Evolutionary conservation across 2,888 invertebrate species (phyloP), one percentile per base, ranked within the genome.

Genomic region (Ectemnius cavifrons): DNA sequence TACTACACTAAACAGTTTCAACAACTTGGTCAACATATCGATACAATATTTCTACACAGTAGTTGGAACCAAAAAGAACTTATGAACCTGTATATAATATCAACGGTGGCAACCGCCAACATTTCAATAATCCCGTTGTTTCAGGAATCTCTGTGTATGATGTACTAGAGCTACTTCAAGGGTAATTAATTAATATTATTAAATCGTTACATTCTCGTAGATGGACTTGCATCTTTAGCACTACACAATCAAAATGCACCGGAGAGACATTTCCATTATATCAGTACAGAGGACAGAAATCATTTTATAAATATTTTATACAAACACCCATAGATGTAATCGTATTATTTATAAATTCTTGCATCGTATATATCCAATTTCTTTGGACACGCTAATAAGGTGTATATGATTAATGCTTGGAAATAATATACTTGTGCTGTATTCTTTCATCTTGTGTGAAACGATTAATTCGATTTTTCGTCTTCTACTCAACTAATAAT

Each of bases 361-460:
- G 72, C 65, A 77, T 77, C 72, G 66, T 69, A 76, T 67, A 72
- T 72, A 76, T 75, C 65, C 67, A 64, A 61, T 49, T 16, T 2
- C 59, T 65, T 20, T 6, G 27, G 23, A 46, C 20, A 37, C 8
- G 37, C 8, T 37, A 6, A 27, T 20, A 6, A 59, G 27, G 59
- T 28, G 59, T 37, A 37, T 4, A 60, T 27, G 2, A 28, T 14
- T 60, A 16, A 28, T 11, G 13, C 27, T 37, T 60, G 37, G 11
- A 37, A 37, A 37, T 37, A 37, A 37, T 37, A 37, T 11, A 37
- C 37, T 37, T 37, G 37, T 37, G 37, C 37, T 37, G 11, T 37
- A 37, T 11, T 37, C 8, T 4, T 4, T 37, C 37, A 8, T 37
- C 37, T 6, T 11, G 8, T 37, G 37, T 37, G 37, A 37, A 37